Evolutionary conservation across 2,888 invertebrate species (phyloP).

Genomic region (Melanargia galathea): DNA sequence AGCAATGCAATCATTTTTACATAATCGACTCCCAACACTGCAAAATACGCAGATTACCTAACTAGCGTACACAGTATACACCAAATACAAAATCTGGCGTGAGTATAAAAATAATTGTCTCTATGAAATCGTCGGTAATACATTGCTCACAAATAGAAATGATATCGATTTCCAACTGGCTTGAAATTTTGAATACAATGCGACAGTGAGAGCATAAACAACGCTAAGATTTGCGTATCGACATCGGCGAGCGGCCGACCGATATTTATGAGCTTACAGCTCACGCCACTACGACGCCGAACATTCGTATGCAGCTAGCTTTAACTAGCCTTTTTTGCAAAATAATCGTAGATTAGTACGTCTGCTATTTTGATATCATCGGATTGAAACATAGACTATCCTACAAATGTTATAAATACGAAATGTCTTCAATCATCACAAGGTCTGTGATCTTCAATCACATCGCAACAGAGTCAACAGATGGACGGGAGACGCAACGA

Average conservation of each 20-base stretch:
- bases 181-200: conserved; percentile 7
- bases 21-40: too few species aligned
- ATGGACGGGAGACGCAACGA: too few species aligned
- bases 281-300: conserved; percentile 1
- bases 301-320: conserved; percentile 3
- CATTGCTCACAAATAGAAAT: background rate
- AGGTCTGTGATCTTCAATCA: too few species aligned
- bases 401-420: too few species aligned
- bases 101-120: background rate
- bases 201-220: conserved; percentile 12
- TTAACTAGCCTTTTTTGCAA: background rate
- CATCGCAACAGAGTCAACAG: too few species aligned
- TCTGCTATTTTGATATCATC: too few species aligned
- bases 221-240: conserved; percentile 15
- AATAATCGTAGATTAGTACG: too few species aligned
- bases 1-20: too few species aligned
- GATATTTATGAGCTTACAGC: conserved; percentile 6
- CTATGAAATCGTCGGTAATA: background rate
- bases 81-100: background rate
- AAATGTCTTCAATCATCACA: too few species aligned
- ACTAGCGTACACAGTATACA: too few species aligned
- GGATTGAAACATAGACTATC: too few species aligned
- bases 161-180: background rate
- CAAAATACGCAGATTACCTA: too few species aligned
- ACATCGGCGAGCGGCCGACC: conserved; percentile 7